Percentiles rank a stretch among this genome's conserved stretches.
Conservation (phyloP, 1,140 invertebrate species). For the Calycopis cecrops region DNA sequence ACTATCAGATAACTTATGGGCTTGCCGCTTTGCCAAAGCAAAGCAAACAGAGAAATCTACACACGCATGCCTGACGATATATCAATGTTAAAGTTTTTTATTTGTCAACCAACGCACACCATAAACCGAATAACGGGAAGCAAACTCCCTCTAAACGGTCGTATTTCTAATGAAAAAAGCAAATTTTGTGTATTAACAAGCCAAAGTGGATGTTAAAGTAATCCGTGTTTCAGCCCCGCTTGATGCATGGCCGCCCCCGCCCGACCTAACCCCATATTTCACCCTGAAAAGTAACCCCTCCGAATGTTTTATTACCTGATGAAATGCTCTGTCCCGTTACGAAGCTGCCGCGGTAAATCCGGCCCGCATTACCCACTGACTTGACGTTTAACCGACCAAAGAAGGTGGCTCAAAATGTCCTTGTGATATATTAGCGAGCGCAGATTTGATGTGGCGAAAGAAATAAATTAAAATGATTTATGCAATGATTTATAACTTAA, state of each 20-base stretch:
- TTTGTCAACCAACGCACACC: not conserved
- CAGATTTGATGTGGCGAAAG: no score
- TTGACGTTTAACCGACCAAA: slow-evolving; percentile 12
- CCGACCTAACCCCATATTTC: slow-evolving; percentile 50
- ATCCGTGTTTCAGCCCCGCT: slow-evolving; percentile 33
- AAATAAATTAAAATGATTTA: no score
- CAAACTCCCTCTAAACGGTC: not conserved
- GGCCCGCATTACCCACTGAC: slow-evolving; percentile 7
- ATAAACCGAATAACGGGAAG: not conserved
- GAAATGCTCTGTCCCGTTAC: slow-evolving; percentile 34
- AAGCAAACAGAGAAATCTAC: no score
- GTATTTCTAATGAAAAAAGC: slow-evolving; percentile 20
- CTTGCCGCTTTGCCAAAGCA: no score
- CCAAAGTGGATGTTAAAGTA: slow-evolving; percentile 43
- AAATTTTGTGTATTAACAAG: slow-evolving; percentile 43
- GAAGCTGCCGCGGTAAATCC: slow-evolving; percentile 10
- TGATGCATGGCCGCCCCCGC: slow-evolving; percentile 42
- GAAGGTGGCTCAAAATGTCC: no score
- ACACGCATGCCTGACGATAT: not conserved
- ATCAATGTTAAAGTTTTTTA: not conserved
- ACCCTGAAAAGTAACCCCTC: slow-evolving; percentile 41
- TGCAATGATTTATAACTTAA: no score
- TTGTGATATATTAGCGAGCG: no score
- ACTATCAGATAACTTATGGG: no score
- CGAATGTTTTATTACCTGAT: slow-evolving; percentile 55